Evolutionary conservation across 2,797 vertebrate genomes (phyloP).

Genomic region (Muraenolepis orangiensis): DNA sequence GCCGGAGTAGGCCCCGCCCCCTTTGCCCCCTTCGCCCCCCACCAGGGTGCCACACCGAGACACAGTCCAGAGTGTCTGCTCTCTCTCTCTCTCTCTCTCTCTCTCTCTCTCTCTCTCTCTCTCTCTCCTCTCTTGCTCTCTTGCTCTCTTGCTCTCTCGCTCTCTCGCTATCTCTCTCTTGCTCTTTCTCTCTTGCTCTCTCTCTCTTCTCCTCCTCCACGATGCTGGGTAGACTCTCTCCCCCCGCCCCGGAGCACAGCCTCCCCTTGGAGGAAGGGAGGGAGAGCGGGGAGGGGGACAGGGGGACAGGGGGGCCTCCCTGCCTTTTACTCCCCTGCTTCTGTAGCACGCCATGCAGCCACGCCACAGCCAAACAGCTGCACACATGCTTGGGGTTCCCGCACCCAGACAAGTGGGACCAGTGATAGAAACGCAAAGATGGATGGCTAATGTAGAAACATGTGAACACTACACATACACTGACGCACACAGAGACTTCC

Average conservation of each 20-base stretch:
- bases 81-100: conserved; percentile 20
- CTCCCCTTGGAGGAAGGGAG: no score
- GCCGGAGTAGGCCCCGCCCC: conserved; percentile 73
- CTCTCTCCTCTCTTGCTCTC: conserved; percentile 40
- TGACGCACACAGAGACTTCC: conserved; percentile 38
- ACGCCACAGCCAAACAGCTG: conserved; percentile 49
- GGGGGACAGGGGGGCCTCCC: conserved; percentile 47
- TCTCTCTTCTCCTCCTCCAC: conserved; percentile 64
- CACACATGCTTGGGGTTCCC: conserved; percentile 31
- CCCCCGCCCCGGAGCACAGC: not conserved
- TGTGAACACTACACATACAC: not conserved
- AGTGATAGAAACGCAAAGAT: conserved; percentile 41
- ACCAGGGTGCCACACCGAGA: conserved; percentile 24
- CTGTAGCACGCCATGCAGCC: conserved; percentile 61
- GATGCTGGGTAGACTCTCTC: conserved; percentile 43
- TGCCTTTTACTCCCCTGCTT: conserved; percentile 61
- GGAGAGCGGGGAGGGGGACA: no score
- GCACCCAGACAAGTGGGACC: conserved; percentile 42
- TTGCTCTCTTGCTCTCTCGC: conserved; percentile 25
- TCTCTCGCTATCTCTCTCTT: conserved; percentile 45
- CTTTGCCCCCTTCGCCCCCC: conserved; percentile 17
- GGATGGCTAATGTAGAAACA: conserved; percentile 38
- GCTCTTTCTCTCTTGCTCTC: conserved; percentile 25
- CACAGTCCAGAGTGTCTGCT: conserved; percentile 36
- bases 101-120: conserved; percentile 48